Percentiles rank a stretch among this genome's conserved stretches.
Evolutionary conservation across 2,888 invertebrate genomes (phyloP).

Genomic region (Dyspetes luteomarginatus): DNA sequence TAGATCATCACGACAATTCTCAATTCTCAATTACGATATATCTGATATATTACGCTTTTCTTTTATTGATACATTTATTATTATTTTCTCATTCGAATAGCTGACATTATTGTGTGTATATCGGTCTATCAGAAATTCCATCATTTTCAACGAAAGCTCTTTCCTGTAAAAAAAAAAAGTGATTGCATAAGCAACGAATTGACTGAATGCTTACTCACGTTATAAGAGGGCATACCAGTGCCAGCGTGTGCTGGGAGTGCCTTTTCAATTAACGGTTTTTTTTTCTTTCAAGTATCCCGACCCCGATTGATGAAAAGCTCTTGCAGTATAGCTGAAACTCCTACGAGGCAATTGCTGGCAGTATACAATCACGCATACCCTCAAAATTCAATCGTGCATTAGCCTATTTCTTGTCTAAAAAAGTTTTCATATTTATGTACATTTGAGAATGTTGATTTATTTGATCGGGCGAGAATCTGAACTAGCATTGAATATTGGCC

Average conservation of each 20-base stretch:
- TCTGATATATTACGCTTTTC: neutral
- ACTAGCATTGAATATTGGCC: no score
- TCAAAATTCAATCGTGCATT: slow-evolving; percentile 41
- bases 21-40: neutral
- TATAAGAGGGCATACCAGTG: neutral
- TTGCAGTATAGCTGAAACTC: slow-evolving; percentile 16
- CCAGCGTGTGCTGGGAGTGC: neutral
- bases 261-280: slow-evolving; percentile 36
- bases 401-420: neutral
- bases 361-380: slow-evolving; percentile 23
- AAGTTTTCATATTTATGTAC: neutral
- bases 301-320: slow-evolving; percentile 52
- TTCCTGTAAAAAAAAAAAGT: slow-evolving; percentile 9
- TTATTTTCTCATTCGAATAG: neutral
- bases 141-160: slow-evolving; percentile 1
- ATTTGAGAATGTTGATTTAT: neutral
- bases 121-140: slow-evolving; percentile 21
- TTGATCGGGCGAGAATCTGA: neutral
- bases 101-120: neutral
- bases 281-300: slow-evolving; percentile 40
- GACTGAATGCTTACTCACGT: slow-evolving; percentile 22
- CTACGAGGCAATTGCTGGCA: neutral
- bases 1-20: neutral
- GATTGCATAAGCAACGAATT: slow-evolving; percentile 54
- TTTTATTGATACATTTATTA: no score